Base-by-base conservation (phyloP, 2,888 invertebrate species). In the Masnerella sp. region DNA sequence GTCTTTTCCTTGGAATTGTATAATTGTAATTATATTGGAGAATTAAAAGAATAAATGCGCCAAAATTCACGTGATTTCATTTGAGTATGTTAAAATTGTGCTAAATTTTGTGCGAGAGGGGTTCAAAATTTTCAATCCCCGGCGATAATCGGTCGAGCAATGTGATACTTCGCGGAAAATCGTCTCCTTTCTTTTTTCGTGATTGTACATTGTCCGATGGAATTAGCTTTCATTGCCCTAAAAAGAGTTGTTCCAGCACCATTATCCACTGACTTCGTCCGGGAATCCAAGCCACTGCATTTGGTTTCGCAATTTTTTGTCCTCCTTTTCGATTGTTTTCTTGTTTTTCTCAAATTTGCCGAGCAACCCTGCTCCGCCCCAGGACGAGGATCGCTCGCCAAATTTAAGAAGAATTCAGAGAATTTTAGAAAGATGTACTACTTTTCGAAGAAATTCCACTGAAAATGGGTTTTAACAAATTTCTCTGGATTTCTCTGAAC, bases 401-500 rank as follows among this genome's bases (percentile, higher is more conserved):
- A 59, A 64, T 74, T 74, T 43, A 62, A 64, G 74, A 69, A 65
- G 54, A 75, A 70, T 75, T 71, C 68, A 71, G 75, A 75, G 75
- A 75, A 75, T 75, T 75, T 75, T 75, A 72, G 75, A 75, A 75
- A 75, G 71, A 72, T 68, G 54, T 38, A 58, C 30, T 42, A 67
- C 58, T 72, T 75, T 75, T 71, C 75, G 75, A 71, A 75, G 71
- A 75, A 75, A 75, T 75, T 71, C 75, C 75, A 75, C 68, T 70
- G 75, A 71, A 71, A 74, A 71, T n/a, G 32, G 51, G 20, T 56
- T 67, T 59, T 40, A 52, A 62, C 71, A 64, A 71, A 75, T 71
- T 75, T 75, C 75, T 71, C 75, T 72, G 71, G 75, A 68, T 75
- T 75, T 71, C 75, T 75, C 75, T 75, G 75, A 75, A 75, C 64